Percentiles rank a stretch among this genome's conserved stretches.
Evolutionary conservation across 2,113 vertebrate genomes (phyloP).

Genomic region (Phylloscopus whistleri): DNA sequence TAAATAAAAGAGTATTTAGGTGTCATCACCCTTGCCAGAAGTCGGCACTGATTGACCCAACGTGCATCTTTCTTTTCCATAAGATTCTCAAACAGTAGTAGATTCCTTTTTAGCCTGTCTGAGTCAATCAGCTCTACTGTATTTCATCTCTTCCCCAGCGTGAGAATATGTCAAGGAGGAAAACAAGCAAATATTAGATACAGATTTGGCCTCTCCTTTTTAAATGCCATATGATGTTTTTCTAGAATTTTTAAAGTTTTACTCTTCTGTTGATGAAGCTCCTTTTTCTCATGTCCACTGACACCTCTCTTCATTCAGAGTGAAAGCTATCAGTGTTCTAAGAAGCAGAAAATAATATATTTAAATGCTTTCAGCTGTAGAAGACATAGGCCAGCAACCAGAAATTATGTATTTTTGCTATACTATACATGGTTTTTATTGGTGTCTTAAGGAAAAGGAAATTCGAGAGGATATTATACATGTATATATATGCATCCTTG

Average conservation of each 20-base stretch:
- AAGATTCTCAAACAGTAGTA: not conserved
- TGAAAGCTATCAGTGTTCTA: not conserved
- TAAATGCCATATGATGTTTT: not conserved
- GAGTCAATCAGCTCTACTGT: not conserved
- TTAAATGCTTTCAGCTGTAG: not conserved
- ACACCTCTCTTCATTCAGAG: not conserved
- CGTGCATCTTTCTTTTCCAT: not conserved
- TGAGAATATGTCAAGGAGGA: not conserved
- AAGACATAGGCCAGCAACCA: not conserved
- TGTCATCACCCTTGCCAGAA: not conserved
- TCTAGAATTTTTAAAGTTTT: not conserved
- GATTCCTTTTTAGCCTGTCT: not conserved
- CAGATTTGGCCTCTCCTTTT: not conserved
- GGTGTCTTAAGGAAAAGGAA: not conserved
- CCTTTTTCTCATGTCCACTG: not conserved
- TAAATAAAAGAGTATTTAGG: not conserved
- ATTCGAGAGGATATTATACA: not conserved
- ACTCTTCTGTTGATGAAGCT: not conserved
- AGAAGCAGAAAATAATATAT: not conserved
- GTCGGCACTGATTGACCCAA: not conserved
- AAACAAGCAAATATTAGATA: not conserved
- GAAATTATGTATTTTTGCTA: not conserved
- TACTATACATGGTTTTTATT: not conserved
- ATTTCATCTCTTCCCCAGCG: not conserved
- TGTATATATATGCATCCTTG: not conserved